A percentile compares a stretch with the other conserved stretches of the same genome.
phyloP scores from a whole-genome alignment of 2,797 vertebrate genomes.

The Hydrolagus colliei region DNA sequence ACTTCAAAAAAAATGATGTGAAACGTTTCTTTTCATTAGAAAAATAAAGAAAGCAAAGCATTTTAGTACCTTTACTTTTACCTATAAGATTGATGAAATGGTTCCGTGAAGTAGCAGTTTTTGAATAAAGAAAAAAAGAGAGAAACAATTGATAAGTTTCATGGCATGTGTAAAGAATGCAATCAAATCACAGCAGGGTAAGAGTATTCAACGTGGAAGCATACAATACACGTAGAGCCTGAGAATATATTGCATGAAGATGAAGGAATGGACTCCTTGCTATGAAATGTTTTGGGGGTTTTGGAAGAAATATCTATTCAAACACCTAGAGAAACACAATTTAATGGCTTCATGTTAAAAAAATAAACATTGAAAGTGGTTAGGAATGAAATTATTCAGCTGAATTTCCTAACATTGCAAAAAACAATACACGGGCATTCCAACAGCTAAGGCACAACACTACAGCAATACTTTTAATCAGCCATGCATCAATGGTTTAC shows the following conservation, averaged over 20 bases:
- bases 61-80: conserved; percentile 95
- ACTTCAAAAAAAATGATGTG: conserved; percentile 38
- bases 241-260: neutral
- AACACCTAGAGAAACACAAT: neutral
- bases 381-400: conserved; percentile 36
- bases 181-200: conserved; percentile 27
- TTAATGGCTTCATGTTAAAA: neutral
- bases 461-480: conserved; percentile 47
- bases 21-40: too few species aligned
- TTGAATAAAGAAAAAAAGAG: conserved; percentile 71
- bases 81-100: conserved; percentile 96
- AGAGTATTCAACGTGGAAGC: neutral
- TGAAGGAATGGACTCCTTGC: neutral
- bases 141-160: conserved; percentile 80
- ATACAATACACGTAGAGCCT: neutral
- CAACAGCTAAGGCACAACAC: conserved; percentile 52
- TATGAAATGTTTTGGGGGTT: neutral
- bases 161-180: conserved; percentile 63
- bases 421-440: conserved; percentile 55
- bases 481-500: conserved; percentile 59
- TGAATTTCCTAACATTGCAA: conserved; percentile 37
- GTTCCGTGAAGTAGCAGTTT: conserved; percentile 94
- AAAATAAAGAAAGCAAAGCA: conserved; percentile 55
- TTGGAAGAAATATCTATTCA: neutral
- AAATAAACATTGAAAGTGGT: conserved; percentile 3